A percentile compares a stretch with the other conserved stretches of the same genome.
These are phyloP conservation scores for Drosophila engyochracea DNA, from an alignment of 2,888 invertebrate genomes.

Conservation along the genomic window DNA sequence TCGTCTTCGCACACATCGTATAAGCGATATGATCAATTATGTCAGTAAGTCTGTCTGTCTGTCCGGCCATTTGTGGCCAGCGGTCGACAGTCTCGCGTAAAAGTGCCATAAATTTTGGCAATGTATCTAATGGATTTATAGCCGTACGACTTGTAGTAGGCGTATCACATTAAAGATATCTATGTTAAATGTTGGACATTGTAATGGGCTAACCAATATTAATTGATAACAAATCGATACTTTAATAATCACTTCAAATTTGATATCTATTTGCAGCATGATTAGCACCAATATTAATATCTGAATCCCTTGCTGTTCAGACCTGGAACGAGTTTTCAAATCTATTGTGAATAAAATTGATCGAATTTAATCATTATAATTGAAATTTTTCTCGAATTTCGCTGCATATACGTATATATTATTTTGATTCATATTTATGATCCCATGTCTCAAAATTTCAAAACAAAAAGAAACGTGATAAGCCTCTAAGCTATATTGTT, in stretches of 20 bases:
- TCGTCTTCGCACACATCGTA: slow-evolving; percentile 12
- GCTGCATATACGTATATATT: not conserved
- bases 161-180: slow-evolving; percentile 19
- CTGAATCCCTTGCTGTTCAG: not conserved
- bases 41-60: slow-evolving; percentile 2
- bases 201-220: slow-evolving; percentile 3
- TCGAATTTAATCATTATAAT: not conserved
- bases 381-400: not conserved
- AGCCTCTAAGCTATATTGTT: no score
- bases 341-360: not conserved
- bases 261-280: not conserved
- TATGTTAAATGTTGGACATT: slow-evolving; percentile 11
- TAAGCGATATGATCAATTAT: slow-evolving; percentile 43
- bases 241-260: not conserved
- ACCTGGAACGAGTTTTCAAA: not conserved
- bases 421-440: not conserved
- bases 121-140: slow-evolving; percentile 48
- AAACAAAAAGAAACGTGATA: not conserved
- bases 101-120: slow-evolving; percentile 15
- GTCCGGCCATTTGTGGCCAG: slow-evolving; percentile 17
- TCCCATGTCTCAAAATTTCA: not conserved
- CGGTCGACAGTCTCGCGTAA: slow-evolving; percentile 1
- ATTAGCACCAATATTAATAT: not conserved
- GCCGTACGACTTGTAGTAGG: slow-evolving; percentile 27
- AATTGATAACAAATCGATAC: slow-evolving; percentile 8